Evolutionary conservation across 2,113 vertebrate genomes (phyloP).

Genomic region (Etheostoma cragini): DNA sequence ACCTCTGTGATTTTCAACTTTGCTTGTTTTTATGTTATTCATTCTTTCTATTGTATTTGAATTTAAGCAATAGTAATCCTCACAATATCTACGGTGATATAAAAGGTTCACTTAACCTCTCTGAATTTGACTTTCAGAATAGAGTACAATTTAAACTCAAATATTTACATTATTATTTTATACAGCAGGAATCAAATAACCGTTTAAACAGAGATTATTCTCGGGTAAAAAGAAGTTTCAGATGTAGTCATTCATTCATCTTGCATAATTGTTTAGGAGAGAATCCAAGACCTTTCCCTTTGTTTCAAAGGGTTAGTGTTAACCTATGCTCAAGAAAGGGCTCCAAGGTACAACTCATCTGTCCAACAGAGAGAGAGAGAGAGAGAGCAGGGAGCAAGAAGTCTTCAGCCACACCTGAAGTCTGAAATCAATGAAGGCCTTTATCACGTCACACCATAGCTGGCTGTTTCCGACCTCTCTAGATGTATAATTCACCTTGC

Average conservation of each 20-base stretch:
- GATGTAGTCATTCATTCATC: neutral
- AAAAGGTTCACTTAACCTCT: neutral
- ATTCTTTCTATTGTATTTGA: neutral
- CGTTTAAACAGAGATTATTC: conserved; percentile 1
- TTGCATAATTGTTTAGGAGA: neutral
- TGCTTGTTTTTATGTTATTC: conserved; percentile 17
- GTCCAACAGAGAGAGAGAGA: neutral
- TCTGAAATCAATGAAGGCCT: conserved; percentile 40
- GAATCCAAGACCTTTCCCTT: neutral
- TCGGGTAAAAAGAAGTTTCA: conserved; percentile 1
- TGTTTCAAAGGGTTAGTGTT: neutral
- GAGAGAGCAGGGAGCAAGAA: neutral
- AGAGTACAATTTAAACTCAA: neutral
- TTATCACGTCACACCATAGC: conserved; percentile 49
- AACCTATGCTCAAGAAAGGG: neutral
- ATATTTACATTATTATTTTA: no score
- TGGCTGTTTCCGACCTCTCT: conserved; percentile 41
- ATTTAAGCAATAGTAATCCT: neutral
- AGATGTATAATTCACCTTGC: conserved; percentile 66
- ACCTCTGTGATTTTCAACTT: conserved; percentile 48
- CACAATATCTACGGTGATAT: neutral
- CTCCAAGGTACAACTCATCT: neutral
- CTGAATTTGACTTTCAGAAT: conserved; percentile 11
- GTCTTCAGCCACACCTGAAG: conserved; percentile 29
- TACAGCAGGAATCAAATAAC: conserved; percentile 12